These are phyloP conservation scores for Callorhinus ursinus DNA, from an alignment of 2,113 vertebrate genomes.

Conservation along the genomic window DNA sequence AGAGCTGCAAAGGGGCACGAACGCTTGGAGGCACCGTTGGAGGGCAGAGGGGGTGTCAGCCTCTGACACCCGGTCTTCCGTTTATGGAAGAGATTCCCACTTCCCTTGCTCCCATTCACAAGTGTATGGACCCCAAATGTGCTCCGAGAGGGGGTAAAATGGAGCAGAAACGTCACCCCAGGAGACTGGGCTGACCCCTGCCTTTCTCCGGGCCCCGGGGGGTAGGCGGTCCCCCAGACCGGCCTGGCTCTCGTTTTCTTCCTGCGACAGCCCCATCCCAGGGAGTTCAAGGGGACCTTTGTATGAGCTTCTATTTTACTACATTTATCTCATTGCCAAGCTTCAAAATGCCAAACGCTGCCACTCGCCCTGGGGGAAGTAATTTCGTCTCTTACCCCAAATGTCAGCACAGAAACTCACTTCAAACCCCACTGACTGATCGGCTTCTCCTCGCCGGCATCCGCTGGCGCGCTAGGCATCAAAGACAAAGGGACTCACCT, in stretches of 20 bases:
- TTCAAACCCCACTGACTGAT: not conserved
- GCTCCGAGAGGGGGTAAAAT: not conserved
- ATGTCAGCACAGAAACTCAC: not conserved
- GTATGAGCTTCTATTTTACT: rapidly evolving
- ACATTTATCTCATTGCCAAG: not conserved
- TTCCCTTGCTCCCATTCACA: not conserved
- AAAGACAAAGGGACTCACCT: conserved; percentile 40
- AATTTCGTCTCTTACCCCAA: not conserved
- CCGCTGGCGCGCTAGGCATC: rapidly evolving
- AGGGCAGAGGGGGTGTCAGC: no score
- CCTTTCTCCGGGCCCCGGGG: not conserved
- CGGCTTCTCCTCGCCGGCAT: not conserved
- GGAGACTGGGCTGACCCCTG: not conserved
- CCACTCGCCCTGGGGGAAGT: not conserved
- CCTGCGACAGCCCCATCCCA: rapidly evolving
- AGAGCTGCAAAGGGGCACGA: not conserved
- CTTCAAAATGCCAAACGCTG: not conserved
- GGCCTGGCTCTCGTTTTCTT: rapidly evolving
- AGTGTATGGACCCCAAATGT: not conserved
- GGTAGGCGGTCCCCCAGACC: rapidly evolving
- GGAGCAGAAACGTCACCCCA: not conserved
- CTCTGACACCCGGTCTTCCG: rapidly evolving
- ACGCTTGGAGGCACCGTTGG: rapidly evolving
- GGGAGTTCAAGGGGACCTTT: not conserved
- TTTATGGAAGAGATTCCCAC: no score